A percentile compares a stretch with the other conserved stretches of the same genome.
Evolutionary conservation across 1,140 invertebrate genomes (phyloP).

Genomic region (Lerema accius): DNA sequence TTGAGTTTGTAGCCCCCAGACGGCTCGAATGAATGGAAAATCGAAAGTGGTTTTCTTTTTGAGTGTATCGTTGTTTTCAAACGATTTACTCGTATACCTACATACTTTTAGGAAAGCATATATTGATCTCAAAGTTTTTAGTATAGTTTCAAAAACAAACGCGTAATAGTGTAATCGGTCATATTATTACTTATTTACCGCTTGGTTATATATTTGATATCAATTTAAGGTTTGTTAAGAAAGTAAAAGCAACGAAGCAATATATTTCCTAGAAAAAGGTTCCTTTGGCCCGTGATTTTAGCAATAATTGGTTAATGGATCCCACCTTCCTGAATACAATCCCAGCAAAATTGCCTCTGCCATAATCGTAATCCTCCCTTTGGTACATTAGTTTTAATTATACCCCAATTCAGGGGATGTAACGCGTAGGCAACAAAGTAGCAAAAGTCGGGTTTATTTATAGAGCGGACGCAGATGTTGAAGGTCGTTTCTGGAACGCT

Average conservation of each 20-base stretch:
- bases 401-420: conserved; percentile 41
- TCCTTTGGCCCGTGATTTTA: not conserved
- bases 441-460: conserved; percentile 55
- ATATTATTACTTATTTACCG: too few relatives aligned
- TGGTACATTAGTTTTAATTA: conserved; percentile 40
- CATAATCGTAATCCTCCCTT: not conserved
- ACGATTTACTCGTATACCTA: conserved; percentile 2
- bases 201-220: too few relatives aligned
- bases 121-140: too few relatives aligned
- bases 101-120: too few relatives aligned
- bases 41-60: conserved; percentile 27
- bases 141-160: too few relatives aligned
- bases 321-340: not conserved
- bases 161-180: too few relatives aligned
- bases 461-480: conserved; percentile 62
- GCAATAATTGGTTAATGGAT: not conserved
- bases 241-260: too few relatives aligned
- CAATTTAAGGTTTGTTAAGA: too few relatives aligned
- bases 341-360: not conserved
- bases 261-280: not conserved
- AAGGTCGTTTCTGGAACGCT: conserved; percentile 57
- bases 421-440: conserved; percentile 36
- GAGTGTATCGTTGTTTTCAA: conserved; percentile 13
- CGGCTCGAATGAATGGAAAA: conserved; percentile 24
- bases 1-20: conserved; percentile 21